Conservation (phyloP, 2,888 invertebrate species). For the Liopterus haemorrhoidalis region DNA sequence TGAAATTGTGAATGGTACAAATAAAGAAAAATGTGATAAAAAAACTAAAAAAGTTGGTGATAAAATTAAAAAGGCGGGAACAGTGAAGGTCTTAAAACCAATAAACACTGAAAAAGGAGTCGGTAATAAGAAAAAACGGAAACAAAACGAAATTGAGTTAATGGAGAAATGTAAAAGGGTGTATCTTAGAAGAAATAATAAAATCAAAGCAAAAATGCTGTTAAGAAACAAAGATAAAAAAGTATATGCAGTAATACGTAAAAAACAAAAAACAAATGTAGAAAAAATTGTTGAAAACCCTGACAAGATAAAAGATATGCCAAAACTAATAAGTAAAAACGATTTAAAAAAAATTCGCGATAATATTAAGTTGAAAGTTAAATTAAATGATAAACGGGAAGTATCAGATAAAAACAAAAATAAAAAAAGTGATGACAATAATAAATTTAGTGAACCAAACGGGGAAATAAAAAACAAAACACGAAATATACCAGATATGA, state of each 20-base stretch:
- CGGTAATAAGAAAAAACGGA: slow-evolving; percentile 6
- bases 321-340: no score
- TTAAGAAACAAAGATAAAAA: not conserved
- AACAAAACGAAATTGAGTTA: not conserved
- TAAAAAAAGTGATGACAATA: not conserved
- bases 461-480: not conserved
- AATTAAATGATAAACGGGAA: slow-evolving; percentile 7
- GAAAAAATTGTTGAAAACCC: no score
- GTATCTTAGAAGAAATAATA: slow-evolving; percentile 5
- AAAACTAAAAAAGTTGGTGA: slow-evolving; percentile 22
- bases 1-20: not conserved
- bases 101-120: slow-evolving; percentile 1
- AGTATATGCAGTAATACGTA: slow-evolving; percentile 1
- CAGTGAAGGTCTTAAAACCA: slow-evolving; percentile 3
- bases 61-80: slow-evolving; percentile 17
- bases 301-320: no score
- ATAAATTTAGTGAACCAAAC: slow-evolving; percentile 5
- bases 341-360: no score
- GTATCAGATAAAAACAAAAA: slow-evolving; percentile 25
- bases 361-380: no score
- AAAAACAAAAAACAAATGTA: slow-evolving; percentile 21
- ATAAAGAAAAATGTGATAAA: slow-evolving; percentile 2
- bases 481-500: no score
- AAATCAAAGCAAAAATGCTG: not conserved
- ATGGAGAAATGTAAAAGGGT: slow-evolving; percentile 20